These are phyloP conservation scores for Liposcelis brunnea DNA, from an alignment of 2,888 invertebrate genomes.

Conservation along the genomic window DNA sequence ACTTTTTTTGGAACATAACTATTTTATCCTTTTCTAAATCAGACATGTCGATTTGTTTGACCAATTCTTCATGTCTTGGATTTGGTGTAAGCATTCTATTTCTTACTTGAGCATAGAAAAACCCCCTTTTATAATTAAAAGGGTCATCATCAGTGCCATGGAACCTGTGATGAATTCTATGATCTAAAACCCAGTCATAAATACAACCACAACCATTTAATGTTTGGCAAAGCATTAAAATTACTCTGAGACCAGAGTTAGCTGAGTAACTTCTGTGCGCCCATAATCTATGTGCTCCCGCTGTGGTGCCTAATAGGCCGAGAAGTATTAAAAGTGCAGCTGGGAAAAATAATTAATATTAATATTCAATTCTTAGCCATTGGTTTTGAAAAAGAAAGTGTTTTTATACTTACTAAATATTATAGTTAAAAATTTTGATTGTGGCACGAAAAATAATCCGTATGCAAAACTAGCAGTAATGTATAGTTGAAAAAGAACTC, in stretches of 20 bases:
- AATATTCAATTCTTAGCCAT: neutral
- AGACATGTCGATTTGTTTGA: constrained; percentile 52
- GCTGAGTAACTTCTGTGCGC: constrained; percentile 76
- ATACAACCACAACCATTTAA: constrained; percentile 72
- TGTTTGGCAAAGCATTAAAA: constrained; percentile 68
- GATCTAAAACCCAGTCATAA: constrained; percentile 67
- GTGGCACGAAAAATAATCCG: constrained; percentile 40
- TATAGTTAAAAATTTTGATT: constrained; percentile 42
- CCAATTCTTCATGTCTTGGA: constrained; percentile 42
- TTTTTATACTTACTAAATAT: constrained; percentile 39
- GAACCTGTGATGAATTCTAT: constrained; percentile 62
- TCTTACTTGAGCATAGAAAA: constrained; percentile 61
- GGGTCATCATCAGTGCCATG: constrained; percentile 70
- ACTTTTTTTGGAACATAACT: constrained; percentile 70
- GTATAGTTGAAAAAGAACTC: constrained; percentile 56
- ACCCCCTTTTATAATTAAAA: constrained; percentile 60
- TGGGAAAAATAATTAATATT: constrained; percentile 26
- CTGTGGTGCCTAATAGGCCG: constrained; percentile 64
- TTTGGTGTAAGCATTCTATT: constrained; percentile 50
- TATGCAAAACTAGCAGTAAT: constrained; percentile 48
- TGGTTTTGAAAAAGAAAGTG: too few relatives aligned
- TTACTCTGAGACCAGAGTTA: constrained; percentile 44
- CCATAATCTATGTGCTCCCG: constrained; percentile 88
- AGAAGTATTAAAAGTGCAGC: constrained; percentile 43
- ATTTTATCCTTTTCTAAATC: constrained; percentile 62